phyloP scores from a whole-genome alignment of 2,113 vertebrate genomes.

The Eclectus roratus region DNA sequence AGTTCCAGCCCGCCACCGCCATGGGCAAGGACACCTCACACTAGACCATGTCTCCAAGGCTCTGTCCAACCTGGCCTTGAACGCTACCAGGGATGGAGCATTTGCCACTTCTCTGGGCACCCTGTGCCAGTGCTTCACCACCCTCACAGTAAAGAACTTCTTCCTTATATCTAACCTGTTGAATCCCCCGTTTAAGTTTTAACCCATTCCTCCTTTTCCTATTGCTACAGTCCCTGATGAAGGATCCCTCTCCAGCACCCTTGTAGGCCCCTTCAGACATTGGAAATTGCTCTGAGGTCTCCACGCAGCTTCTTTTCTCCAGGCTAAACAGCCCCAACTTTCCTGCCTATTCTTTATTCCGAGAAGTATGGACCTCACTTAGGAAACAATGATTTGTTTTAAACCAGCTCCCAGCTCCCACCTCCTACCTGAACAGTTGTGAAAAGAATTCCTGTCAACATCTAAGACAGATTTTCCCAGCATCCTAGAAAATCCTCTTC shows the following conservation, averaged over 20 bases:
- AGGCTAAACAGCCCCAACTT: background rate
- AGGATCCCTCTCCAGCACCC: background rate
- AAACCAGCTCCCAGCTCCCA: background rate
- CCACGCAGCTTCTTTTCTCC: background rate
- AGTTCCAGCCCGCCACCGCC: background rate
- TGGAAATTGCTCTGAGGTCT: fast-evolving
- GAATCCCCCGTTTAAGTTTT: fast-evolving
- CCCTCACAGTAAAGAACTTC: fast-evolving
- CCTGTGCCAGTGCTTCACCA: fast-evolving
- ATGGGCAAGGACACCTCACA: background rate
- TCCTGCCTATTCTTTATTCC: background rate
- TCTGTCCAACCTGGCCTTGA: fast-evolving
- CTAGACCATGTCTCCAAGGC: background rate
- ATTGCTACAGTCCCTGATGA: background rate
- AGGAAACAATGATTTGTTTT: background rate
- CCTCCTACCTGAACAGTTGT: background rate
- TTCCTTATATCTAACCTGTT: fast-evolving
- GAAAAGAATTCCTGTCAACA: background rate
- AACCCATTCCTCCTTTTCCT: background rate
- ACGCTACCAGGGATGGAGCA: background rate
- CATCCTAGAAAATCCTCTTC: background rate
- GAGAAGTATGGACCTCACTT: background rate
- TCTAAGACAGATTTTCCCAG: background rate
- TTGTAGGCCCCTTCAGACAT: background rate
- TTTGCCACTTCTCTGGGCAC: background rate